phyloP scores from a whole-genome alignment of 2,797 vertebrate genomes.

The Yasuhikotakia modesta region DNA sequence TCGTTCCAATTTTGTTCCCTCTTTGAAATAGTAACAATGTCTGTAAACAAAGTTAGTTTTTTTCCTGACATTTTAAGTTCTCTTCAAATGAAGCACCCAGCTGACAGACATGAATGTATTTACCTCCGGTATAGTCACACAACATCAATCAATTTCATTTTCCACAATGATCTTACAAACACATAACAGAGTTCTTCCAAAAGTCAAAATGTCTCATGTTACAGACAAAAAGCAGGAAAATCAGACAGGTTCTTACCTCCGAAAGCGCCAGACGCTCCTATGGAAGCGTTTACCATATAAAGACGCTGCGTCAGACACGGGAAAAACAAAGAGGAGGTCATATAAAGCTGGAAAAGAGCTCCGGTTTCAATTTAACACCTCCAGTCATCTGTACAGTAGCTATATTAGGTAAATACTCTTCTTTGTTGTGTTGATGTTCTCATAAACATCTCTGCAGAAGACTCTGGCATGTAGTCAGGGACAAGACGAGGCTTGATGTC shows the following conservation, averaged over 20 bases:
- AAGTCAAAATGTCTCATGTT: not conserved
- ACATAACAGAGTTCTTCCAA: not conserved
- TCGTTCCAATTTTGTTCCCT: not conserved
- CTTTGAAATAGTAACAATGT: too few relatives aligned
- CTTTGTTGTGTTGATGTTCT: conserved; percentile 61
- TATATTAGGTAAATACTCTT: conserved; percentile 69
- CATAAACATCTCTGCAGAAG: conserved; percentile 49
- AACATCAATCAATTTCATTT: not conserved
- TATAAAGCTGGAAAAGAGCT: conserved; percentile 32
- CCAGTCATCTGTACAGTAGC: conserved; percentile 52
- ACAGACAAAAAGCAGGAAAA: not conserved
- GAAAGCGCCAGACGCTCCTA: conserved; percentile 73
- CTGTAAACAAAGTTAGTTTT: too few relatives aligned
- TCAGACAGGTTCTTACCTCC: conserved; percentile 72
- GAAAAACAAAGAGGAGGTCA: conserved; percentile 34
- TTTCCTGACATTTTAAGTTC: too few relatives aligned
- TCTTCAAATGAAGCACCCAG: not conserved
- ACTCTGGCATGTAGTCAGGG: conserved; percentile 64
- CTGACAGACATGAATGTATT: not conserved
- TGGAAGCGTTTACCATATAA: conserved; percentile 68
- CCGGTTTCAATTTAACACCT: conserved; percentile 29
- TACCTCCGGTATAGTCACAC: not conserved
- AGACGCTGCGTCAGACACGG: conserved; percentile 68
- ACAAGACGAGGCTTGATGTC: conserved; percentile 46
- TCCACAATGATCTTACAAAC: not conserved